A percentile compares a stretch with the other conserved stretches of the same genome.
These are phyloP conservation scores for Xenops minutus DNA, from an alignment of 2,797 vertebrate genomes.

Conservation along the genomic window DNA sequence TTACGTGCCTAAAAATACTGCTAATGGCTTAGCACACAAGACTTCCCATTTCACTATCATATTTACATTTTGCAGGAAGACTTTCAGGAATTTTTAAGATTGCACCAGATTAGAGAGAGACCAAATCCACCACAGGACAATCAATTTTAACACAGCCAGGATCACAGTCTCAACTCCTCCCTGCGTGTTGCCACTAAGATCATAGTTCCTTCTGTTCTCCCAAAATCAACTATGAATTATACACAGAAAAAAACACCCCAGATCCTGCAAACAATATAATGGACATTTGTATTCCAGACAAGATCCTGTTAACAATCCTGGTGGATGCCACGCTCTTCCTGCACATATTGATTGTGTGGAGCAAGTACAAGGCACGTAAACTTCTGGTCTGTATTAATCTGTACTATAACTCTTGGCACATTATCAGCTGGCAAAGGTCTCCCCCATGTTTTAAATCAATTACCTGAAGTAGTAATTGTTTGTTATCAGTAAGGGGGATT, in stretches of 20 bases:
- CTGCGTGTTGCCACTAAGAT: neutral
- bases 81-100: neutral
- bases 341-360: neutral
- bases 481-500: constrained; percentile 20
- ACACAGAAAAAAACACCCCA: neutral
- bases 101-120: neutral
- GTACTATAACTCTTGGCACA: neutral
- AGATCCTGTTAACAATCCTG: constrained; percentile 5
- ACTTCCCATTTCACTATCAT: neutral
- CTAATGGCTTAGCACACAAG: neutral
- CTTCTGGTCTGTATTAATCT: constrained; percentile 33
- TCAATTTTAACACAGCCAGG: neutral
- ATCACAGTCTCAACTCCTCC: neutral
- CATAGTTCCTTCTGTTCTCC: neutral
- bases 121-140: neutral
- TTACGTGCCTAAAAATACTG: neutral
- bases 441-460: constrained; percentile 30
- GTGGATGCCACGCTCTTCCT: neutral
- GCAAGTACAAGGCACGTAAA: neutral
- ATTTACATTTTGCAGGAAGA: neutral
- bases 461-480: constrained; percentile 17
- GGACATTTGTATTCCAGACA: neutral
- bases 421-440: neutral
- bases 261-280: neutral
- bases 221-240: neutral